These are phyloP conservation scores for Stenoptilia bipunctidactyla DNA, from an alignment of 2,888 invertebrate genomes.

Conservation along the genomic window DNA sequence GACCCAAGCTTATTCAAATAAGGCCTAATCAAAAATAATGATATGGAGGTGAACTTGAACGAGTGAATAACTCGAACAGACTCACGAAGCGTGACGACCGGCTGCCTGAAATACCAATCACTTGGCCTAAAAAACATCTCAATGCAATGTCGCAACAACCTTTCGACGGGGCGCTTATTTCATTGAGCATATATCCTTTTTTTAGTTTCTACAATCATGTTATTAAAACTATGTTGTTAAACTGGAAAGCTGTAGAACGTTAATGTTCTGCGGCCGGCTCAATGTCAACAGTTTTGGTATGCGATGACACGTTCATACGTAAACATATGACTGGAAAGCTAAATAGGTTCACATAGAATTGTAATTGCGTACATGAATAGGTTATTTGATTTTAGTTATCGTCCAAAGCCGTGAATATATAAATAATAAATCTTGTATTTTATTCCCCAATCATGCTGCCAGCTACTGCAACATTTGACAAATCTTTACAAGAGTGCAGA, in stretches of 20 bases:
- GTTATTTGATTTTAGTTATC: too few relatives aligned
- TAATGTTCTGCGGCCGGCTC: not conserved
- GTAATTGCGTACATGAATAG: not conserved
- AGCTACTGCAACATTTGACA: too few relatives aligned
- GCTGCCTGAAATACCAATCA: conserved; percentile 51
- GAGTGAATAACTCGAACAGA: conserved; percentile 26
- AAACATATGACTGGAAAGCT: conserved; percentile 11
- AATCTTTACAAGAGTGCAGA: too few relatives aligned
- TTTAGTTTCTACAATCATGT: too few relatives aligned
- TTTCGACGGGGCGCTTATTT: conserved; percentile 12
- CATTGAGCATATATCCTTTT: too few relatives aligned
- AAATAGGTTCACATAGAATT: conserved; percentile 1
- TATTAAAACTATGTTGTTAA: conserved; percentile 12
- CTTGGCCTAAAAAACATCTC: conserved; percentile 55
- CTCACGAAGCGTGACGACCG: conserved; percentile 39
- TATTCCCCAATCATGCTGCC: too few relatives aligned
- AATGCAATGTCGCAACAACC: conserved; percentile 35
- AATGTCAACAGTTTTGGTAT: conserved; percentile 21
- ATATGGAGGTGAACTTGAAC: conserved; percentile 35
- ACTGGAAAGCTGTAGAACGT: conserved; percentile 1
- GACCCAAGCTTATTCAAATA: conserved; percentile 1
- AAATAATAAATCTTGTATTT: too few relatives aligned
- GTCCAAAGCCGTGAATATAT: too few relatives aligned
- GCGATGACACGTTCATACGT: conserved; percentile 20
- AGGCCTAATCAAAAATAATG: conserved; percentile 19